Percentiles rank a stretch among this genome's conserved stretches.
Evolutionary conservation across 2,888 invertebrate species (phyloP).

Genomic region (Pseudoips prasinana): DNA sequence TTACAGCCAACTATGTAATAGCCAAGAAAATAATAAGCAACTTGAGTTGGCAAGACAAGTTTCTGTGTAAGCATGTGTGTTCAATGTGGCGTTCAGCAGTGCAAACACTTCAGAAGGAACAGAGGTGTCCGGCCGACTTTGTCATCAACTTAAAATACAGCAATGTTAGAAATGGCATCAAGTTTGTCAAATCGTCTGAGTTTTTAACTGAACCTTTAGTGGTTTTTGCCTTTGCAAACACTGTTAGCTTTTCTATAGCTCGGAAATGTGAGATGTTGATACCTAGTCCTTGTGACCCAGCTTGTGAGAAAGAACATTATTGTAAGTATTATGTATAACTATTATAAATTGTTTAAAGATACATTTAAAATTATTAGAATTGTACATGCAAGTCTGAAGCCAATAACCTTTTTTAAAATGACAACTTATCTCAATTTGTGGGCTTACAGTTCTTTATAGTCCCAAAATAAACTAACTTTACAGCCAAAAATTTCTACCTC

Average conservation of each 20-base stretch:
- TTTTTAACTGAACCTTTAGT: conserved; percentile 60
- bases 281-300: conserved; percentile 50
- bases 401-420: too few relatives aligned
- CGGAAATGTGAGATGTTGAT: conserved; percentile 47
- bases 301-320: conserved; percentile 60
- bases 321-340: conserved; percentile 64
- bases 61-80: conserved; percentile 61
- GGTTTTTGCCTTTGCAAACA: conserved; percentile 59
- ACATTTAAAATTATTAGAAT: too few relatives aligned
- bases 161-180: conserved; percentile 39
- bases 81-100: conserved; percentile 64
- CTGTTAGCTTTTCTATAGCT: conserved; percentile 40
- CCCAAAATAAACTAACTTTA: too few relatives aligned
- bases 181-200: conserved; percentile 50
- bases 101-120: conserved; percentile 54
- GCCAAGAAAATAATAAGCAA: conserved; percentile 64
- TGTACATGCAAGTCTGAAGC: too few relatives aligned
- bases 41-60: conserved; percentile 68
- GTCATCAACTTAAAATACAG: conserved; percentile 43
- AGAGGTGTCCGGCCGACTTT: conserved; percentile 58
- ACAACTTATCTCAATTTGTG: too few relatives aligned
- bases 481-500: too few relatives aligned
- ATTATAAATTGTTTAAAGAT: too few relatives aligned
- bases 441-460: too few relatives aligned
- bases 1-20: conserved; percentile 68